A percentile compares a stretch with the other conserved stretches of the same genome.
phyloP scores from a whole-genome alignment of 2,888 invertebrate species.

The Amiota mariae region DNA sequence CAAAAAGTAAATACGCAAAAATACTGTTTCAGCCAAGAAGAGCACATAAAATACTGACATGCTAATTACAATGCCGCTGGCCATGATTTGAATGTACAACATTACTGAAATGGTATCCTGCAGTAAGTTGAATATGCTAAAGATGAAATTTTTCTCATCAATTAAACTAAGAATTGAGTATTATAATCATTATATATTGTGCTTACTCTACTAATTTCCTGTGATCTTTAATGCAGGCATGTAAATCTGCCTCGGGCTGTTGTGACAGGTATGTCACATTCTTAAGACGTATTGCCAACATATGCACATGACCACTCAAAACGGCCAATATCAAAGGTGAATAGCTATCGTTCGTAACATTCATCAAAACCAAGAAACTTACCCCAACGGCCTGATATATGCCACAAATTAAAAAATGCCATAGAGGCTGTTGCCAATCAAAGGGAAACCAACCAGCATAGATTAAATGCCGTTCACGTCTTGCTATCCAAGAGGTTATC shows the following conservation, averaged over 20 bases:
- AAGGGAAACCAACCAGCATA: conserved; percentile 13
- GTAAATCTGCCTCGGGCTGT: background rate
- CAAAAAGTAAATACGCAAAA: conserved; percentile 2
- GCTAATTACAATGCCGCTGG: conserved; percentile 6
- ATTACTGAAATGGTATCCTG: background rate
- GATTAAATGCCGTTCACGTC: background rate
- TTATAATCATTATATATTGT: background rate
- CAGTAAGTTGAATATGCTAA: conserved; percentile 4
- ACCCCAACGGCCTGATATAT: conserved; percentile 1
- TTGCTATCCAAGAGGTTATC: background rate
- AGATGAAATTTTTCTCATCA: background rate
- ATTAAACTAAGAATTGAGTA: no score
- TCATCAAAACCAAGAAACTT: background rate
- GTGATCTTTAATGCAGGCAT: conserved; percentile 12
- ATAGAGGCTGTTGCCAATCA: background rate
- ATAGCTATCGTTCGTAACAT: conserved; percentile 1
- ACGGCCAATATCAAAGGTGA: conserved; percentile 10
- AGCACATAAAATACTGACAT: conserved; percentile 7
- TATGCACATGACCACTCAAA: conserved; percentile 8
- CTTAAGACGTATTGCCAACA: background rate
- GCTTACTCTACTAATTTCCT: conserved; percentile 5
- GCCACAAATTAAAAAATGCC: background rate
- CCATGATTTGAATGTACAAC: background rate
- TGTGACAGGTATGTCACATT: background rate
- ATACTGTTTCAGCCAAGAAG: conserved; percentile 3